phyloP scores from a whole-genome alignment of 2,888 invertebrate species.

The Lottia scabra region DNA sequence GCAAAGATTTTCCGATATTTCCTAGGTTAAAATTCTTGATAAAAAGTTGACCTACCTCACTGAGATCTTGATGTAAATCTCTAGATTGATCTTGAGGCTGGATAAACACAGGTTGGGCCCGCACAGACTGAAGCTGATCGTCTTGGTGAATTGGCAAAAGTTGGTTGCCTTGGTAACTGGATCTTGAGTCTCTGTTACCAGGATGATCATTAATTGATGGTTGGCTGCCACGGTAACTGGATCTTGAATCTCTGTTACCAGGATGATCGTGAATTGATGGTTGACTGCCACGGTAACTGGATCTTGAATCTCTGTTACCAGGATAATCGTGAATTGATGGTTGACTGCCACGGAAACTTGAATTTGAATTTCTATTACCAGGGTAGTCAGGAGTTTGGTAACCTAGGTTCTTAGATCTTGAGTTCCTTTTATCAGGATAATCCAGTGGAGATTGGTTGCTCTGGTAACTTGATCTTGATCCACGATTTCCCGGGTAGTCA shows the following conservation, averaged over 20 bases:
- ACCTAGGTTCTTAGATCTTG: not conserved
- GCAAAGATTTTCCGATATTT: no score
- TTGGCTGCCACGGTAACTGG: not conserved
- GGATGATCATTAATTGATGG: not conserved
- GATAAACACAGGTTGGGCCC: not conserved
- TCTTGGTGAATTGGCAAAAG: not conserved
- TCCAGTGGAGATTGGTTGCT: not conserved
- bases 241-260: not conserved
- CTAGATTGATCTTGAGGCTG: not conserved
- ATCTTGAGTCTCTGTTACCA: not conserved
- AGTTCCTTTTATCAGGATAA: not conserved
- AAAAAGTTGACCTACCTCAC: not conserved
- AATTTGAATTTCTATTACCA: not conserved
- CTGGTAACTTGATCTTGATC: not conserved
- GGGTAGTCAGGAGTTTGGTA: not conserved
- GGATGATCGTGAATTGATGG: not conserved
- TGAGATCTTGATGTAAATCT: not conserved
- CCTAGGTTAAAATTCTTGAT: no score
- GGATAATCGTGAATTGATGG: not conserved
- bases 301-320: not conserved
- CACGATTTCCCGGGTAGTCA: not conserved
- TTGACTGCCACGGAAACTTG: not conserved
- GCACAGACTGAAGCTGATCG: not conserved
- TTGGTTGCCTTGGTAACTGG: not conserved
- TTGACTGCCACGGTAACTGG: not conserved